A percentile compares a stretch with the other conserved stretches of the same genome.
Conservation (phyloP, 2,888 invertebrate genomes). For the Acrobasis consociella region DNA sequence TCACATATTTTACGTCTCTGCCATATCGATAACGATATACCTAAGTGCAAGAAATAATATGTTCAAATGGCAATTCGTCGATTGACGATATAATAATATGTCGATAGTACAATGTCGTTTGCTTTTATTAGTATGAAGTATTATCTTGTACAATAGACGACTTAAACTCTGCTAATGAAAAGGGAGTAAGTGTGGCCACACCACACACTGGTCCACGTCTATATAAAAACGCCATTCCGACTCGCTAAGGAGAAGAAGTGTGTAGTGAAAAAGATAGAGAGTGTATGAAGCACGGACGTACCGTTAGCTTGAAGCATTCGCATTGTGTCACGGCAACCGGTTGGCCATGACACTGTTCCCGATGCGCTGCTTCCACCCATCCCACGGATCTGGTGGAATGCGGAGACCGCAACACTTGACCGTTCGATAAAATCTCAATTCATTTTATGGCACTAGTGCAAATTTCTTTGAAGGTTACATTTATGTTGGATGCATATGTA, state of each 20-base stretch:
- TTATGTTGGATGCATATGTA: no score
- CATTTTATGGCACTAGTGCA: not conserved
- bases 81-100: not conserved
- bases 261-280: slow-evolving; percentile 24
- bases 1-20: not conserved
- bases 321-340: slow-evolving; percentile 63
- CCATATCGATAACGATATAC: not conserved
- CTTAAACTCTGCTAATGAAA: no score
- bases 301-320: slow-evolving; percentile 60
- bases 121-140: no score
- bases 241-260: no score
- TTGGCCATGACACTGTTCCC: slow-evolving; percentile 76
- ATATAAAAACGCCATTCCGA: no score
- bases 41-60: not conserved
- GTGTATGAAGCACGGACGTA: slow-evolving; percentile 35
- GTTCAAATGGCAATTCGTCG: not conserved
- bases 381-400: slow-evolving; percentile 62
- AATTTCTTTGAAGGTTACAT: no score
- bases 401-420: slow-evolving; percentile 60
- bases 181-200: no score
- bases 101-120: not conserved
- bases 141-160: no score
- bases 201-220: no score
- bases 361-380: slow-evolving; percentile 60
- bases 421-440: slow-evolving; percentile 37